These are phyloP conservation scores for Spicauda simplicius DNA, from an alignment of 2,888 invertebrate species.

Conservation along the genomic window DNA sequence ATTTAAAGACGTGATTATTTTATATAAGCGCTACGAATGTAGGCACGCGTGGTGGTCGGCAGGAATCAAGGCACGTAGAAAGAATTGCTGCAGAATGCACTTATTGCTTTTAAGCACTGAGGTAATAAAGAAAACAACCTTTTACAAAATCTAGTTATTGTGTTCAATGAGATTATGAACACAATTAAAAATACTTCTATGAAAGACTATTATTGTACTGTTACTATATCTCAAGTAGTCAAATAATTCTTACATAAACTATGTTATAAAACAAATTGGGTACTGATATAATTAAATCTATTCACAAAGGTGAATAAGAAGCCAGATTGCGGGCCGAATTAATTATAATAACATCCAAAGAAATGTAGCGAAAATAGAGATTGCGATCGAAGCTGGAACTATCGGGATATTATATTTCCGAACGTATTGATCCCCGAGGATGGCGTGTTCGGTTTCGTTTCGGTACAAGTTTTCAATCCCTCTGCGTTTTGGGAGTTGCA, in stretches of 20 bases:
- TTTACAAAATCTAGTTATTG: background rate
- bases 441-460: constrained; percentile 78
- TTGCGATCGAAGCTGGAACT: constrained; percentile 66
- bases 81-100: constrained; percentile 24
- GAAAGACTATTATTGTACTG: too few relatives aligned
- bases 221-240: too few relatives aligned
- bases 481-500: constrained; percentile 82
- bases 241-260: background rate
- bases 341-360: constrained; percentile 63
- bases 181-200: background rate
- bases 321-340: constrained; percentile 39
- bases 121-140: constrained; percentile 8
- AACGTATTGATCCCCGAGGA: constrained; percentile 82
- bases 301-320: constrained; percentile 17
- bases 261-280: background rate
- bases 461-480: constrained; percentile 82
- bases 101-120: constrained; percentile 20
- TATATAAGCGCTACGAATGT: constrained; percentile 22
- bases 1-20: constrained; percentile 32
- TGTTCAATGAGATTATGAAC: background rate
- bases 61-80: constrained; percentile 28
- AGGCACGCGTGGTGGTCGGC: constrained; percentile 23
- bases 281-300: constrained; percentile 17
- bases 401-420: constrained; percentile 79
- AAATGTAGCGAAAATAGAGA: constrained; percentile 56